A percentile compares a stretch with the other conserved stretches of the same genome.
phyloP scores from a whole-genome alignment of 1,140 invertebrate species.

The Macrosteles quadrilineatus region DNA sequence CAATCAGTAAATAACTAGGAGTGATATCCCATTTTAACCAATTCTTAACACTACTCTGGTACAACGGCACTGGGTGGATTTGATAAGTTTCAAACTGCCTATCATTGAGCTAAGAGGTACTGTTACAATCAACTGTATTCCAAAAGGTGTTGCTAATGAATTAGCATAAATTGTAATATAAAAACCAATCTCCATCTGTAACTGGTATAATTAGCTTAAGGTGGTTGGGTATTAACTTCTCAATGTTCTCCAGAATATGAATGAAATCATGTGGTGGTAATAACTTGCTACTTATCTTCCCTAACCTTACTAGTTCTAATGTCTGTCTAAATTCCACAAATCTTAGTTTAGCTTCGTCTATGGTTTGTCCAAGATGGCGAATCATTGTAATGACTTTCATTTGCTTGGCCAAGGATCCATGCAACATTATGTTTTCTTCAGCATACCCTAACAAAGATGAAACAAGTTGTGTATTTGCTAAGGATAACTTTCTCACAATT shows the following conservation, averaged over 20 bases:
- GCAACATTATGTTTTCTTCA: not conserved
- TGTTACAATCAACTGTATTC: slow-evolving; percentile 14
- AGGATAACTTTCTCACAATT: not conserved
- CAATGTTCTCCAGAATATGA: not conserved
- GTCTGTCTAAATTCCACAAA: not conserved
- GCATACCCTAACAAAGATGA: not conserved
- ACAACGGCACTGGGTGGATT: not conserved
- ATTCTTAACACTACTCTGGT: not conserved
- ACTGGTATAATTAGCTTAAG: not conserved
- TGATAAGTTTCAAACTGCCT: slow-evolving; percentile 11
- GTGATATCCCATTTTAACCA: slow-evolving; percentile 15
- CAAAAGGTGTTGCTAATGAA: not conserved
- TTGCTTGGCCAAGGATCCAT: not conserved
- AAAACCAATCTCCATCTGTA: too few species aligned
- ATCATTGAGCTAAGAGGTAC: not conserved
- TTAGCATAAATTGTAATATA: not conserved
- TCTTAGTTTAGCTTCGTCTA: not conserved
- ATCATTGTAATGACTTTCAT: not conserved
- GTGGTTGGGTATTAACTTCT: not conserved
- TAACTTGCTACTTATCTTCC: not conserved
- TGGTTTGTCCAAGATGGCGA: not conserved
- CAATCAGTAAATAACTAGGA: not conserved
- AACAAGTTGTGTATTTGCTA: not conserved
- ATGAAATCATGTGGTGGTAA: not conserved
- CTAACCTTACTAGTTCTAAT: not conserved